A percentile compares a stretch with the other conserved stretches of the same genome.
Conservation (phyloP, 2,797 vertebrate genomes). For the Lacerta viridis region DNA sequence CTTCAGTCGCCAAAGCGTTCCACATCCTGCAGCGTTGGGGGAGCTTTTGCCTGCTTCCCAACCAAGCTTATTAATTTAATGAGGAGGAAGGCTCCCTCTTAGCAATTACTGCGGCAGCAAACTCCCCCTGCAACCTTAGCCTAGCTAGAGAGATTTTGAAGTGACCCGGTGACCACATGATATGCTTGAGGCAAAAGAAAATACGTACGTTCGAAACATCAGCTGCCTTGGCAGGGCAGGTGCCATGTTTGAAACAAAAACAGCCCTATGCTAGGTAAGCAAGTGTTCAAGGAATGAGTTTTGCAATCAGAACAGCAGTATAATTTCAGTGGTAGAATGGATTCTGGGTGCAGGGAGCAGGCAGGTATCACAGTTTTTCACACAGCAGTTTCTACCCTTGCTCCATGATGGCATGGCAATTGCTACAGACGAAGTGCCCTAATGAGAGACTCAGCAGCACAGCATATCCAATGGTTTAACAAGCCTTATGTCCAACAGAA, state of each 20-base stretch:
- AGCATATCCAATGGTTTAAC: background rate
- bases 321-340: no score
- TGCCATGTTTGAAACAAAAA: background rate
- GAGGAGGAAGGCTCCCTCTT: background rate
- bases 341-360: background rate
- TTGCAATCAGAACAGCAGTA: background rate
- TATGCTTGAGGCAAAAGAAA: constrained; percentile 5
- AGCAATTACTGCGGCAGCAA: background rate
- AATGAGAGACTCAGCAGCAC: background rate
- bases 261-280: background rate
- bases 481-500: no score
- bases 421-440: background rate
- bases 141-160: background rate
- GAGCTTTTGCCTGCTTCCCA: background rate
- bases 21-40: background rate
- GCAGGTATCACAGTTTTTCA: background rate
- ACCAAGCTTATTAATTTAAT: constrained; percentile 20
- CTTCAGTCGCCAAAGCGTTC: background rate
- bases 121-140: background rate
- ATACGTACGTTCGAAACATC: background rate
- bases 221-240: background rate
- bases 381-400: background rate
- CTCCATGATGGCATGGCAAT: background rate
- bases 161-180: background rate
- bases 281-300: constrained; percentile 5